Base-by-base conservation (phyloP, 2,888 invertebrate species). In the Steromphala cineraria region DNA sequence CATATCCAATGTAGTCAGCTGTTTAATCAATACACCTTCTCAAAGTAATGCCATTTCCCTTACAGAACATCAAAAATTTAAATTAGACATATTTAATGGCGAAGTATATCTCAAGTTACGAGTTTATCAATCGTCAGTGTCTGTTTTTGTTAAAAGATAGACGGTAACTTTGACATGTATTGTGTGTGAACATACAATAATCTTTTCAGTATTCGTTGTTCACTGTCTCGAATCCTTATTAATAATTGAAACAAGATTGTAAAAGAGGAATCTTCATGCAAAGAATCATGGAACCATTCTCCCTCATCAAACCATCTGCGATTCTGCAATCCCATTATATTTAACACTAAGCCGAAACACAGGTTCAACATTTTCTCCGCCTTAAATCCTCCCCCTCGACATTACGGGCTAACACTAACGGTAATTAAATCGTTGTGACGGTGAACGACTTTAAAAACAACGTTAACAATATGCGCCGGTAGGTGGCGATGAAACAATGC, bases 401-500 rank as follows among this genome's bases (percentile, higher is more conserved):
- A 46, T 13, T 46, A 46, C 46, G 10, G 46, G 13, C 46, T 46
- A 46, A 46, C 46, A 46, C 46, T 46, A 46, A 46, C 46, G 46
- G 46, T 46, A 46, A 46, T 46, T 46, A 46, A 46, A 46, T 46
- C 46, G 46, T 13, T 46, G 46, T 13, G 46, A 10, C 46, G 1
- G 13, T 46, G 46, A 5, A 46, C 46, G 4, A 1, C 13, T 46
- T 46, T 46, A 46, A 46, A 46, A 46, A 46, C 7, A 46, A 5
- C 46, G 46, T 46, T 13, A 13, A 46, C 46, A 46, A 46, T 46
- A 13, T 5, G 40, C 71, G 31, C 19, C 36, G 36, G 19, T 31
- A 71, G 28, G 71, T 71, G 36, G 36, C 36, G 71, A 40, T 71
- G 71, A 71, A 31, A 71, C 71, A 71, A 71, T 36, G 19, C 71